Evolutionary conservation across 2,113 vertebrate genomes (phyloP), one percentile per base, ranked within the genome.

Genomic region (Cyprinodon brontotheroides): DNA sequence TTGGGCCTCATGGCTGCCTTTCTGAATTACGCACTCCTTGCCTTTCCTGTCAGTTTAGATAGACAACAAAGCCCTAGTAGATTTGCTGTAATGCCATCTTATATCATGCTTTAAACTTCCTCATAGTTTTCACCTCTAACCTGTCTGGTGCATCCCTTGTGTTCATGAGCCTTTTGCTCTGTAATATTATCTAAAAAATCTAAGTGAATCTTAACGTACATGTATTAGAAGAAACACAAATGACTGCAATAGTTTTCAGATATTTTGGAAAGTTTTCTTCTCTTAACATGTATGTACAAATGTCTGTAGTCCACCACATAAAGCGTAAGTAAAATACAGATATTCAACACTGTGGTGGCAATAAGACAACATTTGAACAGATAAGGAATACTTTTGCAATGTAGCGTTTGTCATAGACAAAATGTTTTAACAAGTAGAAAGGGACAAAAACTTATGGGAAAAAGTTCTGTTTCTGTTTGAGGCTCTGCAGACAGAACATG

Each of bases 401-500:
- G 41, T 9, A 41, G 41, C 9, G 41, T 4, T 6, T 41, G 41
- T 41, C 9, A 61, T 37, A 61, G 60, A 22, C 29, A 36, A 12
- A 36, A 2, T 36, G 36, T 13, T 7, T 11, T 13, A 61, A 22
- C 2, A 11, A 11, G n/a, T 20, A 66, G 62, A 53, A 29, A 39
- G n/a, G 43, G 48, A 65, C 11, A 40, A 50, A 9, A 38, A 72
- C 77, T 2, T 39, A 65, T 36, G 53, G 40, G 76, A 74, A n/a
- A 59, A 59, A 6, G 13, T 38, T 37, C 29, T 61, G 0, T 37
- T 61, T 37, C 4, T 36, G 60, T 71, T 12, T 9, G 1, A 29
- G 65, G 60, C 45, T 64, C 60, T 47, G 70, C 60, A 81, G 53
- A 61, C 62, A 75, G 3, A 48, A 63, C 47, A 13, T 72, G 29